A percentile compares a stretch with the other conserved stretches of the same genome.
These are phyloP conservation scores for Anguilla megastoma DNA, from an alignment of 2,797 vertebrate species.

Conservation along the genomic window DNA sequence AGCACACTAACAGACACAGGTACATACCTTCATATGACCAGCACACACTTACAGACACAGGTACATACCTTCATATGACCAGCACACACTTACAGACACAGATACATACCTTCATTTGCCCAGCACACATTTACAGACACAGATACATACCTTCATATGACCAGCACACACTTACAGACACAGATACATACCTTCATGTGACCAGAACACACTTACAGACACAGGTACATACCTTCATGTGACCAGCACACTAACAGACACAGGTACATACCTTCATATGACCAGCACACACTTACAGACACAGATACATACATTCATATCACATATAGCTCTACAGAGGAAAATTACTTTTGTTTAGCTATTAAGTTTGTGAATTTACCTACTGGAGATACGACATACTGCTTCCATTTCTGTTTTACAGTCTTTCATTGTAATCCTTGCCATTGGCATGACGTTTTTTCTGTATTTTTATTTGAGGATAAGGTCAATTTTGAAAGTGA, in stretches of 20 bases:
- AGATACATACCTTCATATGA: not conserved
- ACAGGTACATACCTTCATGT: not conserved
- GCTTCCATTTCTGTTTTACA: not conserved
- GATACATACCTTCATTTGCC: not conserved
- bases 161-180: not conserved
- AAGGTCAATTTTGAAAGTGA: constrained; percentile 33
- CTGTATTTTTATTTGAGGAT: constrained; percentile 26
- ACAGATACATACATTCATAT: not conserved
- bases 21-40: not conserved
- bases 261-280: not conserved
- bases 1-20: no score
- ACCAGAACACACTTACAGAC: no score
- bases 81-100: no score
- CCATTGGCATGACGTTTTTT: not conserved
- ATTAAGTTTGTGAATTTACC: not conserved
- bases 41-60: not conserved
- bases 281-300: not conserved
- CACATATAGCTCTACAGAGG: not conserved
- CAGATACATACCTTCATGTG: not conserved
- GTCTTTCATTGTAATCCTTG: not conserved
- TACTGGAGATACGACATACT: not conserved
- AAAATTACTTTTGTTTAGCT: not conserved
- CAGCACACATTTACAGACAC: no score
- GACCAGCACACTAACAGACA: not conserved
- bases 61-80: not conserved